phyloP scores from a whole-genome alignment of 1,140 invertebrate genomes.

The Aplysia californica region DNA sequence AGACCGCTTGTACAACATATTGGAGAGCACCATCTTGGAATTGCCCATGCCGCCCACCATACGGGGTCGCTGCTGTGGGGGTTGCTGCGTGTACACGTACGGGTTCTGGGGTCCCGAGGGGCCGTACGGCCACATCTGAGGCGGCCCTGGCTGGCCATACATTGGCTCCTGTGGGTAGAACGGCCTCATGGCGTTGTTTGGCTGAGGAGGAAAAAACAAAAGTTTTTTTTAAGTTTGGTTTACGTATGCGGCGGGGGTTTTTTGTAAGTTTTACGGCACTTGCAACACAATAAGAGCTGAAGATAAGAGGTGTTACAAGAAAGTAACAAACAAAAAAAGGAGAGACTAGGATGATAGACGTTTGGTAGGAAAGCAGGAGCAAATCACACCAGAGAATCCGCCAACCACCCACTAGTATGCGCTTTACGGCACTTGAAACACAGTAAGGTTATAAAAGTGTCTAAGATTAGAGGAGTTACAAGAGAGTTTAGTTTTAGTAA shows the following conservation, averaged over 20 bases:
- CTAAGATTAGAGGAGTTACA: too few species aligned
- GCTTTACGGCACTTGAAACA: too few species aligned
- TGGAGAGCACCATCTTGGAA: constrained; percentile 9
- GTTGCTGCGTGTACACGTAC: constrained; percentile 12
- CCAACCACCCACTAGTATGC: too few species aligned
- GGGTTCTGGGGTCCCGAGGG: neutral
- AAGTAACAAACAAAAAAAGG: too few species aligned
- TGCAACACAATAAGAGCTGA: too few species aligned
- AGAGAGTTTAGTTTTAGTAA: too few species aligned
- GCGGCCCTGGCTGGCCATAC: constrained; percentile 19
- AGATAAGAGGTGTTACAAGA: too few species aligned
- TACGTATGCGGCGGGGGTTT: neutral
- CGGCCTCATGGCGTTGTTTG: constrained; percentile 10
- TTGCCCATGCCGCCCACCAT: neutral
- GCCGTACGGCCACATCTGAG: constrained; percentile 21
- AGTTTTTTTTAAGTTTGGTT: neutral
- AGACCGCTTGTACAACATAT: constrained; percentile 7
- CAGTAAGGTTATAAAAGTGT: too few species aligned
- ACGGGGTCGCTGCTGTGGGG: neutral
- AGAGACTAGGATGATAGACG: too few species aligned
- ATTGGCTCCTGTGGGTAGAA: constrained; percentile 18
- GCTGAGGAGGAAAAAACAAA: neutral
- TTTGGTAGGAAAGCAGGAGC: too few species aligned
- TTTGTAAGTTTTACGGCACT: too few species aligned
- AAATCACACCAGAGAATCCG: too few species aligned